These are phyloP conservation scores for Phalacrocorax carbo DNA, from an alignment of 2,113 vertebrate genomes.

Conservation along the genomic window DNA sequence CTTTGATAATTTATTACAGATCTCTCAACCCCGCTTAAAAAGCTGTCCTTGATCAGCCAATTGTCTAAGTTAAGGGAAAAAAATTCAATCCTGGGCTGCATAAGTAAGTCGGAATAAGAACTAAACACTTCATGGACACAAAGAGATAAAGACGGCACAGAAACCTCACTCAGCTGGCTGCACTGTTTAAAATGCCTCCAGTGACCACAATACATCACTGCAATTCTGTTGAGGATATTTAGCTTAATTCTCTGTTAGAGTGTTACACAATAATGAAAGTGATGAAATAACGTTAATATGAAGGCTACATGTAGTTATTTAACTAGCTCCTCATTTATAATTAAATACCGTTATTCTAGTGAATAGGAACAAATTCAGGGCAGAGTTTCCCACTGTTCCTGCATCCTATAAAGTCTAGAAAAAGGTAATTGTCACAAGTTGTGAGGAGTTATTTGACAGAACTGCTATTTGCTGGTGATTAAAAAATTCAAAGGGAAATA, in stretches of 20 bases:
- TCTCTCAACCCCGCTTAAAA: neutral
- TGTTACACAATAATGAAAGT: neutral
- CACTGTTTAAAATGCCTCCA: conserved; percentile 1
- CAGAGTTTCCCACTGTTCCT: neutral
- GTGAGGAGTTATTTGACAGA: neutral
- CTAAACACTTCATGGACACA: conserved; percentile 3
- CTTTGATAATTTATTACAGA: conserved; percentile 32
- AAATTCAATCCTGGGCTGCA: neutral
- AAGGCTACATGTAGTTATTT: neutral
- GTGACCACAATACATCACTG: neutral
- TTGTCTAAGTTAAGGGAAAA: neutral
- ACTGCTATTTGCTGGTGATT: neutral
- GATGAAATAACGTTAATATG: neutral
- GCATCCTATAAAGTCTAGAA: neutral
- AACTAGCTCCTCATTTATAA: neutral
- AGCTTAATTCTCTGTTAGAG: neutral
- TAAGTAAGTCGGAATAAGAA: conserved; percentile 27
- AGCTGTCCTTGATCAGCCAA: conserved; percentile 44
- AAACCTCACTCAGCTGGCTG: neutral
- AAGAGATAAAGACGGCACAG: conserved; percentile 8
- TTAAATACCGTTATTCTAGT: neutral
- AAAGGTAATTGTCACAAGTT: neutral
- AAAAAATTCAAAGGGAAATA: neutral
- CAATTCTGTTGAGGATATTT: neutral
- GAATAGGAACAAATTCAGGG: neutral